Base-by-base conservation (phyloP, 2,113 vertebrate species). In the Sisor rabdophorus region DNA sequence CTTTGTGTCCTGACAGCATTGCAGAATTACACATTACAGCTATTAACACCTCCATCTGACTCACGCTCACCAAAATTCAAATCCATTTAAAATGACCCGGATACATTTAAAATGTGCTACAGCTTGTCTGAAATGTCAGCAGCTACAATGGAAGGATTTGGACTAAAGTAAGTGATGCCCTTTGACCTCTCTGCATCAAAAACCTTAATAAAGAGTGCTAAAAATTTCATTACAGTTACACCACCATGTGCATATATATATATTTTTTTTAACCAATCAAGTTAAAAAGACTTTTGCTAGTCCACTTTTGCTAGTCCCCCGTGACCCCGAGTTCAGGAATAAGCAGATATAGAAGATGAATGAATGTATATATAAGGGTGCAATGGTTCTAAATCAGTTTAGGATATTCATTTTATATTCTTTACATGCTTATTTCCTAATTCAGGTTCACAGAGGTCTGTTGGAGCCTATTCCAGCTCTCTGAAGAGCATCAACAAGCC, bases 111-210 rank as follows among this genome's bases (percentile, higher is more conserved):
- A 30, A 67, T 40, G 19, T 65, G 30, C 61, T 19, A 16, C n/a
- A 48, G 48, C n/a, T 71, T 69, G 69, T 1, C 24, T 65, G 73
- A 80, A 82, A 82, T 80, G 74, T 61, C 78, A 80, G 24, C 30
- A 55, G 70, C 54, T 24, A 32, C 13, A 59, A 79, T 52, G 32
- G 50, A 17, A 54, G 24, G 19, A 50, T 71, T 47, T 28, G 69
- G 50, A 40, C 73, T 40, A 64, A 22, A 30, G 32, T 74, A 80
- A 77, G n/a, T 8, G 40, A 70, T 71, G 70, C 48, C 47, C 36
- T 71, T 58, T 77, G 70, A 69, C 71, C 58, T 72, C n/a, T n/a
- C 36, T 2, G 9, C 63, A 20, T 76, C 60, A 72, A 48, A 58
- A 79, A 65, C 44, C 55, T 32, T 54, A 36, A 65, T 28, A 52